Evolutionary conservation across 2,797 vertebrate species (phyloP).

Genomic region (Heterohyrax brucei): DNA sequence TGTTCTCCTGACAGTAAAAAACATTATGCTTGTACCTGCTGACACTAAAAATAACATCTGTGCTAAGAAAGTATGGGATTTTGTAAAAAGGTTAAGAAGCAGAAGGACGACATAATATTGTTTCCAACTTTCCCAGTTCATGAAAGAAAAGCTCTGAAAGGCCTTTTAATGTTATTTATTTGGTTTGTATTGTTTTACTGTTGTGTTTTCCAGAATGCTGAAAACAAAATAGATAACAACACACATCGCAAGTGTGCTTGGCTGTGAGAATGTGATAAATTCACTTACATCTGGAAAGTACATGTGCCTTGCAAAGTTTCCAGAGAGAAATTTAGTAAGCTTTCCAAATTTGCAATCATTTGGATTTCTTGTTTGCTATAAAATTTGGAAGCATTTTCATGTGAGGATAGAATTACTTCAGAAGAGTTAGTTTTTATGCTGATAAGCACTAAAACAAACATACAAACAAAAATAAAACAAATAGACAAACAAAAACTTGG

Average conservation of each 20-base stretch:
- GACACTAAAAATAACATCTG: not conserved
- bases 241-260: slow-evolving; percentile 48
- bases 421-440: not conserved
- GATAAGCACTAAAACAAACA: not conserved
- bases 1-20: not conserved
- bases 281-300: slow-evolving; percentile 75
- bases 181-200: slow-evolving; percentile 64
- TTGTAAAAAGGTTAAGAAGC: slow-evolving; percentile 64
- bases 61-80: slow-evolving; percentile 57
- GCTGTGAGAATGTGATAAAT: slow-evolving; percentile 72
- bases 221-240: slow-evolving; percentile 72
- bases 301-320: slow-evolving; percentile 54
- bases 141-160: slow-evolving; percentile 61
- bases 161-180: slow-evolving; percentile 75
- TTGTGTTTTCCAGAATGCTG: slow-evolving; percentile 65
- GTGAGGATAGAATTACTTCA: slow-evolving; percentile 2
- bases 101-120: slow-evolving; percentile 26
- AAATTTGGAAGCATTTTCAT: slow-evolving; percentile 52
- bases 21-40: not conserved
- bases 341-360: slow-evolving; percentile 66
- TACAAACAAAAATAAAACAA: not conserved
- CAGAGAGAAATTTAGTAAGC: slow-evolving; percentile 61
- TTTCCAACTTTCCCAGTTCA: slow-evolving; percentile 22
- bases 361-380: slow-evolving; percentile 43
- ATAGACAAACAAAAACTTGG: not conserved